Evolutionary conservation across 2,113 vertebrate genomes (phyloP).

Genomic region (Saccopteryx bilineata): DNA sequence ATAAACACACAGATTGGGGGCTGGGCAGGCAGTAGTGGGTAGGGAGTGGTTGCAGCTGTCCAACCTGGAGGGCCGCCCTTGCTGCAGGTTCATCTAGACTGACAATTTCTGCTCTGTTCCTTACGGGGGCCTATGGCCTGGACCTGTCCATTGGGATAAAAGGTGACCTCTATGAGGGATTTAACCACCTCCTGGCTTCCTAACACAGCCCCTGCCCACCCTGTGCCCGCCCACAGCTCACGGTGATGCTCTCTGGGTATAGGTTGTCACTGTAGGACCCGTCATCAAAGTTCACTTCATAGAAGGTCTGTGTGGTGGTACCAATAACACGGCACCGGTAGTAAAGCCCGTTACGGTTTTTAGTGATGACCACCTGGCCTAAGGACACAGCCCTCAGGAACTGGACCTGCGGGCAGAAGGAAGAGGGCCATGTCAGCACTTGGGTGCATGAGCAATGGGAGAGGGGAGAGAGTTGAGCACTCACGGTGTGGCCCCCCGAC

Average conservation of each 20-base stretch:
- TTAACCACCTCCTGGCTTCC: accelerated
- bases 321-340: slow-evolving; percentile 95
- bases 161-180: background rate
- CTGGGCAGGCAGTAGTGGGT: background rate
- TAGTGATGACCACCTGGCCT: slow-evolving; percentile 95
- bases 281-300: slow-evolving; percentile 97
- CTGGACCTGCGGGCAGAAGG: slow-evolving; percentile 53
- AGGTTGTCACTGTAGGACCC: slow-evolving; percentile 98
- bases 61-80: accelerated
- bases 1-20: too few species aligned
- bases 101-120: background rate
- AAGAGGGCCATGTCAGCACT: accelerated
- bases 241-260: slow-evolving; percentile 95
- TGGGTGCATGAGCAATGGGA: accelerated
- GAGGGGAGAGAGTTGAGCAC: background rate
- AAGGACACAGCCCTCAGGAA: slow-evolving; percentile 87
- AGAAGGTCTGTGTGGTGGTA: slow-evolving; percentile 93
- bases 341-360: slow-evolving; percentile 93
- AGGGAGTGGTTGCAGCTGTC: background rate
- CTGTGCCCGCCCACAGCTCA: slow-evolving; percentile 84
- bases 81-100: background rate
- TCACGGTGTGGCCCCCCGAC: slow-evolving; percentile 86
- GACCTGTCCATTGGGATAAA: background rate
- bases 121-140: background rate
- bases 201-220: background rate